These are phyloP conservation scores for Cyclura pinguis DNA, from an alignment of 2,797 vertebrate species.

Conservation along the genomic window DNA sequence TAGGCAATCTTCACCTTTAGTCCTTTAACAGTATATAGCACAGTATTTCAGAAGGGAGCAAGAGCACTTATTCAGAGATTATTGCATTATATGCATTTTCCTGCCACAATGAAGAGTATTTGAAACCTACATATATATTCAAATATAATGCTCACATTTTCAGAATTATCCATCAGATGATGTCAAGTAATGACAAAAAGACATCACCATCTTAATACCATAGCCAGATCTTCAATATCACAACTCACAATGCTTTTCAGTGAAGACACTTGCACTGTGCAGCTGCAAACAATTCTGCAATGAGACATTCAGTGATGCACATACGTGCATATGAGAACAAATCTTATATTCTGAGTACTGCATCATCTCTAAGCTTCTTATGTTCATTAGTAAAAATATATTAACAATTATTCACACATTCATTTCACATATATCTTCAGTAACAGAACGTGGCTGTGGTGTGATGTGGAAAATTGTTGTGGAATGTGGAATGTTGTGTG, in stretches of 20 bases:
- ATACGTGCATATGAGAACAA: not conserved
- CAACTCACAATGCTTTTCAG: not conserved
- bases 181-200: not conserved
- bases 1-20: no score
- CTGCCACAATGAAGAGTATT: not conserved
- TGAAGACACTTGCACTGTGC: not conserved
- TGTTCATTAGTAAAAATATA: not conserved
- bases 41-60: not conserved
- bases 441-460: no score
- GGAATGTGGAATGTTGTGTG: no score
- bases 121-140: not conserved
- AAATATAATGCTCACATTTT: not conserved
- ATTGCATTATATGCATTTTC: not conserved
- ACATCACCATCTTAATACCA: not conserved
- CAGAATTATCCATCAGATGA: not conserved
- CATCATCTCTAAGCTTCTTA: not conserved
- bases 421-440: not conserved
- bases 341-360: not conserved
- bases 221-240: not conserved
- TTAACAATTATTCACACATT: not conserved
- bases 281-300: not conserved
- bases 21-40: no score
- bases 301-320: not conserved
- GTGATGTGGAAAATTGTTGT: not conserved
- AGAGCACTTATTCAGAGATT: not conserved